Evolutionary conservation across 2,113 vertebrate species (phyloP).

Genomic region (Misgurnus mizolepis): DNA sequence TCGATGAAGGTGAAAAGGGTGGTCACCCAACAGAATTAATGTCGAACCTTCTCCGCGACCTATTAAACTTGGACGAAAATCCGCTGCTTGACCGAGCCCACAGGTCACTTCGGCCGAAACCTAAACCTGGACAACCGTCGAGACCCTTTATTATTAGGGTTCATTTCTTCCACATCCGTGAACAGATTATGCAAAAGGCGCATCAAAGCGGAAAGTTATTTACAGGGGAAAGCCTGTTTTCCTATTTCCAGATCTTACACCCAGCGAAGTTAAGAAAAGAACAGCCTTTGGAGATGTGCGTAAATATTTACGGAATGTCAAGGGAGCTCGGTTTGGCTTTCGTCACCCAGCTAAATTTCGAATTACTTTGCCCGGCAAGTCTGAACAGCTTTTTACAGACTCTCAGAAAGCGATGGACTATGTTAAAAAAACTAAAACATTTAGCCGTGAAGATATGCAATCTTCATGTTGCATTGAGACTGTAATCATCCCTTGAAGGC

Average conservation of each 20-base stretch:
- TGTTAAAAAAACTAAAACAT: not conserved
- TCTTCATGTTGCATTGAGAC: too few species aligned
- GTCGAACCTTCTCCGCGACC: not conserved
- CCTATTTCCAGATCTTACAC: too few species aligned
- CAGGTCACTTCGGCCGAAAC: not conserved
- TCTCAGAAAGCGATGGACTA: not conserved
- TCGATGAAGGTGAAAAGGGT: not conserved
- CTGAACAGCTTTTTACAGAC: not conserved
- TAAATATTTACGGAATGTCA: too few species aligned
- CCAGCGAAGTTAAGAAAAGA: too few species aligned
- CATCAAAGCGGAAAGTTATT: not conserved
- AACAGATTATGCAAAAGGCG: not conserved
- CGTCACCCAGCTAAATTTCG: not conserved
- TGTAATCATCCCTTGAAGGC: too few species aligned
- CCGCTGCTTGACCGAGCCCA: conserved; percentile 15
- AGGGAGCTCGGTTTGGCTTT: not conserved
- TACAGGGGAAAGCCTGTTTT: too few species aligned
- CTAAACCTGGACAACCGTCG: not conserved
- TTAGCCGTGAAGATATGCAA: not conserved
- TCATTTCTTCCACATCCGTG: conserved; percentile 4
- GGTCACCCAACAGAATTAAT: not conserved
- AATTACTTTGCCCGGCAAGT: not conserved
- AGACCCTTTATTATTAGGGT: not conserved
- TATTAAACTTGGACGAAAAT: conserved; percentile 4
- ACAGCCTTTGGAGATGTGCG: too few species aligned